phyloP scores from a whole-genome alignment of 2,888 invertebrate genomes.

The Frankliniella fusca region DNA sequence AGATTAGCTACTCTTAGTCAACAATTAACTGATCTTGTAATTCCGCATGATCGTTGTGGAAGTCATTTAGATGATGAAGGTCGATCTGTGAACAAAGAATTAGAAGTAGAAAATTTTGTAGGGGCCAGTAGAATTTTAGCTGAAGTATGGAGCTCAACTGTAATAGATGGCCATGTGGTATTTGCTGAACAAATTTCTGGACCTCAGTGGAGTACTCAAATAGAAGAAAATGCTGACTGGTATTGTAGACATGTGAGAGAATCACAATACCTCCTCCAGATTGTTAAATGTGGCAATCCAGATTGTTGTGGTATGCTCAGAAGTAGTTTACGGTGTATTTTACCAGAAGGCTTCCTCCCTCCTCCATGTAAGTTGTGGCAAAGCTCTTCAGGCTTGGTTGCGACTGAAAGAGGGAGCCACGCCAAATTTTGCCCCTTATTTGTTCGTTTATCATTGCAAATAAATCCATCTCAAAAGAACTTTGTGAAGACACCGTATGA shows the following conservation, averaged over 20 bases:
- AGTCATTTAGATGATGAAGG: constrained; percentile 42
- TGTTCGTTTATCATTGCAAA: constrained; percentile 31
- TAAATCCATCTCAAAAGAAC: constrained; percentile 28
- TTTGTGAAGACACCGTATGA: constrained; percentile 30
- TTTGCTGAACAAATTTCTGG: constrained; percentile 32
- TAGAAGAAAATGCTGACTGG: constrained; percentile 30
- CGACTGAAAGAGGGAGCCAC: constrained; percentile 27
- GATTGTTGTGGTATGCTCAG: constrained; percentile 32
- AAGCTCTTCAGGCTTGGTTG: constrained; percentile 25
- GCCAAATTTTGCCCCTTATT: constrained; percentile 31
- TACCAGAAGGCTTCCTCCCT: constrained; percentile 32
- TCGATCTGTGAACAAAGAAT: constrained; percentile 41
- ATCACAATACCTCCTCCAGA: constrained; percentile 33
- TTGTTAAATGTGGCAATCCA: constrained; percentile 32
- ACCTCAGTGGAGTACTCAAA: constrained; percentile 7
- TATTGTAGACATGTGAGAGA: constrained; percentile 33
- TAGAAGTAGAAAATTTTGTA: constrained; percentile 45
- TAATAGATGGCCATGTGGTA: constrained; percentile 41
- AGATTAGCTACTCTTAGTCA: constrained; percentile 45
- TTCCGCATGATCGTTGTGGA: constrained; percentile 44
- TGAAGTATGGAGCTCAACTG: constrained; percentile 42
- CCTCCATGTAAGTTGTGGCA: constrained; percentile 31
- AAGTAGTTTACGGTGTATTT: constrained; percentile 30
- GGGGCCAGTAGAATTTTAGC: constrained; percentile 43
- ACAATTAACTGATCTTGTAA: constrained; percentile 42